Conservation (phyloP, 2,113 vertebrate genomes). For the Climacteris rufus region DNA sequence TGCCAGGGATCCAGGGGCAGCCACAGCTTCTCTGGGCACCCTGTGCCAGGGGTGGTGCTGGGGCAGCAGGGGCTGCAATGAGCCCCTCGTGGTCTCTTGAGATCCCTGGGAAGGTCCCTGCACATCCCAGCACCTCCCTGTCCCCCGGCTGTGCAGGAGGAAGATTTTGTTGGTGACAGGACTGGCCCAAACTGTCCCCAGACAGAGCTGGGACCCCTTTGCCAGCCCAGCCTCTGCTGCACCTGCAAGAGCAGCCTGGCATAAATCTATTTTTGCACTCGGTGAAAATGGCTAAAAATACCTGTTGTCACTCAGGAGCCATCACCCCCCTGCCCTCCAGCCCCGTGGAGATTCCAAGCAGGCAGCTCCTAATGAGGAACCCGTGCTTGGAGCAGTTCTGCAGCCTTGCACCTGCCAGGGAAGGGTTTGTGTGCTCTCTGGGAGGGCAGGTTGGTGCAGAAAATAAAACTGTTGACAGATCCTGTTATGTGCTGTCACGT, state of each 20-base stretch:
- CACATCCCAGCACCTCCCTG: not conserved
- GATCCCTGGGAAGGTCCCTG: not conserved
- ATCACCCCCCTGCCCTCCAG: not conserved
- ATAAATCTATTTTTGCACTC: not conserved
- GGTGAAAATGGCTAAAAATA: not conserved
- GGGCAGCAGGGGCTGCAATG: fast-evolving
- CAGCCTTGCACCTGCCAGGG: not conserved
- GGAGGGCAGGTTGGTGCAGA: not conserved
- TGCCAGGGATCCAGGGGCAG: not conserved
- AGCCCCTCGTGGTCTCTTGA: too few relatives aligned
- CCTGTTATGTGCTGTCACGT: not conserved
- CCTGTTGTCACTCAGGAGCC: not conserved
- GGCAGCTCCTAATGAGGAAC: not conserved
- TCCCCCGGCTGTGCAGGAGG: fast-evolving
- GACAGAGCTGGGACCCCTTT: not conserved
- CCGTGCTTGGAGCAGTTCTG: not conserved
- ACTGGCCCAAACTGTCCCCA: not conserved
- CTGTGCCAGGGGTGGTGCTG: not conserved
- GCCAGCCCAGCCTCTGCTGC: not conserved
- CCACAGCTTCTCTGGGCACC: not conserved
- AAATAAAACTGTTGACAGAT: not conserved
- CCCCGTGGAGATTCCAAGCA: not conserved
- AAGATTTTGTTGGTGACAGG: fast-evolving
- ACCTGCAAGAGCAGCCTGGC: not conserved
- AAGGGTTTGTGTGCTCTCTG: not conserved